A percentile compares a stretch with the other conserved stretches of the same genome.
phyloP scores from a whole-genome alignment of 1,140 invertebrate genomes.

The Diuraphis noxia region DNA sequence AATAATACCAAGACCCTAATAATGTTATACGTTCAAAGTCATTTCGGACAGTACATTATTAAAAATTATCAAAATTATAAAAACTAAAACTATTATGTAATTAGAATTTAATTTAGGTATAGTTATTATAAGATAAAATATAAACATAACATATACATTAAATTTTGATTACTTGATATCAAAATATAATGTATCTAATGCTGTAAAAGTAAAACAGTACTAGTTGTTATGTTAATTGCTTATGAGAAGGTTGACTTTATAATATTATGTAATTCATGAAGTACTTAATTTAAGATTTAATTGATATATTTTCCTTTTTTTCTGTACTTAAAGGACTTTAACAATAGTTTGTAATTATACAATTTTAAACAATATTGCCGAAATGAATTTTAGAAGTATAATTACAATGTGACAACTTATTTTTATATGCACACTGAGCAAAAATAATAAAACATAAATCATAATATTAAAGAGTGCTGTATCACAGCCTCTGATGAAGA shows the following conservation, averaged over 20 bases:
- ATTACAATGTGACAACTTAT: neutral
- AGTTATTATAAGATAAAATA: neutral
- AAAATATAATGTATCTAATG: constrained; percentile 13
- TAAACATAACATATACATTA: constrained; percentile 20
- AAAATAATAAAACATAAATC: neutral
- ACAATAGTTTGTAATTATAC: neutral
- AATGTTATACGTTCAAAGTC: neutral
- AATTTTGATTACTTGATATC: neutral
- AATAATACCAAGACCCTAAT: neutral
- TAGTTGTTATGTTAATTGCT: neutral
- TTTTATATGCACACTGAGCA: neutral
- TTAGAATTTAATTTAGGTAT: neutral
- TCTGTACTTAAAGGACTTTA: neutral
- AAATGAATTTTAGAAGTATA: neutral
- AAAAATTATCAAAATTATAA: neutral
- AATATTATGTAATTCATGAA: neutral
- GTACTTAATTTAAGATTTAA: neutral
- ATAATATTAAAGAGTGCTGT: neutral
- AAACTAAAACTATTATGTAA: neutral
- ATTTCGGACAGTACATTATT: neutral
- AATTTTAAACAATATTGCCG: constrained; percentile 3
- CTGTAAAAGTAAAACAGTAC: neutral
- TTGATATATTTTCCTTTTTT: neutral
- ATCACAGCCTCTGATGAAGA: neutral
- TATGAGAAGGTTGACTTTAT: neutral